phyloP scores from a whole-genome alignment of 2,113 vertebrate species.

The Atherinomorus stipes region DNA sequence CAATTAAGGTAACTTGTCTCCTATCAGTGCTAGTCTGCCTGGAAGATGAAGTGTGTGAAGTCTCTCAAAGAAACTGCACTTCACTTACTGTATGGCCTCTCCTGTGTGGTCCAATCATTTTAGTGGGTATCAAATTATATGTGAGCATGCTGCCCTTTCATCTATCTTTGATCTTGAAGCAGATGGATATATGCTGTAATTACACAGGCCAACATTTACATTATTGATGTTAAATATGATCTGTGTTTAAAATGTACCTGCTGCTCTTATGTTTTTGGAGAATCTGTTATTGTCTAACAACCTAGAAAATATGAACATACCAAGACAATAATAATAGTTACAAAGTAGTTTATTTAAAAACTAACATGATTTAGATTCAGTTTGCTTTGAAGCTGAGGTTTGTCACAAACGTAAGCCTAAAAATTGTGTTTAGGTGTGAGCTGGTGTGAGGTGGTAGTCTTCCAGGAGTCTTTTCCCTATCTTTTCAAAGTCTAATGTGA shows the following conservation, averaged over 20 bases:
- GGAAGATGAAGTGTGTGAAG: background rate
- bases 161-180: slow-evolving; percentile 26
- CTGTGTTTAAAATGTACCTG: background rate
- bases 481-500: too few relatives aligned
- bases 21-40: background rate
- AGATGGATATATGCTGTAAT: slow-evolving; percentile 25
- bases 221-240: slow-evolving; percentile 39
- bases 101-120: background rate
- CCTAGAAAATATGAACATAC: too few relatives aligned
- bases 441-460: too few relatives aligned
- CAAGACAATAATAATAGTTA: too few relatives aligned
- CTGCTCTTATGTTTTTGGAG: too few relatives aligned
- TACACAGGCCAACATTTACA: slow-evolving; percentile 17
- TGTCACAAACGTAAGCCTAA: too few relatives aligned
- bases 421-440: too few relatives aligned
- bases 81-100: background rate
- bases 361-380: too few relatives aligned
- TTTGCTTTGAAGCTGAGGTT: too few relatives aligned
- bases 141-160: slow-evolving; percentile 22
- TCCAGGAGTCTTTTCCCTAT: too few relatives aligned
- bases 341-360: too few relatives aligned
- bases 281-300: too few relatives aligned
- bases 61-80: background rate
- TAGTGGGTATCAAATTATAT: slow-evolving; percentile 2
- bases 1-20: background rate